A percentile compares a stretch with the other conserved stretches of the same genome.
These are phyloP conservation scores for Hydropotes inermis DNA, from an alignment of 2,113 vertebrate species.

Conservation along the genomic window DNA sequence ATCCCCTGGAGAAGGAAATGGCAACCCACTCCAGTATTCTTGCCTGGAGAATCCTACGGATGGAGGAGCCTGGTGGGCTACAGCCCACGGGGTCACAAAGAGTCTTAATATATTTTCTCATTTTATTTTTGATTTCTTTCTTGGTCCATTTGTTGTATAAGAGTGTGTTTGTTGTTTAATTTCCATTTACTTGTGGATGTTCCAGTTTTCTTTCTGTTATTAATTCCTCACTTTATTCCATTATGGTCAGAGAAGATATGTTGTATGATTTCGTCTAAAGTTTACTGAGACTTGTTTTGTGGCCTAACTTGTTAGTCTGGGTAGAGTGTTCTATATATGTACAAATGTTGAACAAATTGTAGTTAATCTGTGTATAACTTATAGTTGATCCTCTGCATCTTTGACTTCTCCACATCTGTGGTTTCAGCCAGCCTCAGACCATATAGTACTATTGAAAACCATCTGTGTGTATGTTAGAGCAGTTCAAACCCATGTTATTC, in stretches of 20 bases:
- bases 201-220: neutral
- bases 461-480: neutral
- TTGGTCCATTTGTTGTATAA: neutral
- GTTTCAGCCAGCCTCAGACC: neutral
- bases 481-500: neutral
- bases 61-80: too few species aligned
- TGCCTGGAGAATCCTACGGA: too few species aligned
- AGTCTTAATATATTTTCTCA: neutral
- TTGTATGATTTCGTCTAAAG: neutral
- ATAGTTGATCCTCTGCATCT: neutral
- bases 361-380: neutral
- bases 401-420: neutral
- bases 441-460: neutral
- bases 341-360: neutral
- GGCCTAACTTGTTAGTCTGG: neutral
- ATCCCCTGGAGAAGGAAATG: too few species aligned
- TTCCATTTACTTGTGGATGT: neutral
- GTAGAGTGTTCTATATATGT: neutral
- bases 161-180: neutral
- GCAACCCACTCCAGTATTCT: too few species aligned
- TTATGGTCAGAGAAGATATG: neutral
- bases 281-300: slow-evolving; percentile 1
- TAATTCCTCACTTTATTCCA: neutral
- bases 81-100: too few species aligned
- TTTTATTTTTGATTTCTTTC: neutral